Evolutionary conservation across 1,140 invertebrate genomes (phyloP), one percentile per base, ranked within the genome.

Genomic region (Lamellibrachia luymesi): DNA sequence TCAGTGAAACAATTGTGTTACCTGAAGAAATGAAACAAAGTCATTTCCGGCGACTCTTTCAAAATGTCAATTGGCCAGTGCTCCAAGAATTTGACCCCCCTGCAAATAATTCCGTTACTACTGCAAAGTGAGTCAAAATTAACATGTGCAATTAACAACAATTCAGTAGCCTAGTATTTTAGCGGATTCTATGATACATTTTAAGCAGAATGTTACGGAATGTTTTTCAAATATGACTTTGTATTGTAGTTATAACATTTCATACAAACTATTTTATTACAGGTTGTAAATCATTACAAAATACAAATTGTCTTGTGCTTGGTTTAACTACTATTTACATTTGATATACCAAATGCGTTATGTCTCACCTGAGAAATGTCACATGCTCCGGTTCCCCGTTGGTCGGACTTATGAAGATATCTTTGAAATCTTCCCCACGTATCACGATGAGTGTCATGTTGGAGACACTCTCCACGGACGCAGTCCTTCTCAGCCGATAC

Each of bases 11-110:
- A 2, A 22, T 56, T 80, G 64, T 80, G 64, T 80, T 94, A 96
- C 96, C 95, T 96, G 94, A 95, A 96, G 94, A 96, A 96, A 92
- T 96, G 95, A 7, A 96, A 93, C 2, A 96, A 95, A 92, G 95
- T 95, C 22, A 94, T 93, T 89, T 96, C 95, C 7, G 95, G 95
- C 56, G 95, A 94, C 92, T 96, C 95, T 13, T 95, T 52, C 25
- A 96, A 93, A 50, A 94, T 50, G 25, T 96, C 94, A 27, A 96
- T 92, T 10, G 95, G 95, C 95, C 95, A 96, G 92, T 95, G 94
- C 91, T 95, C 95, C 95, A 96, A 95, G 92, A 96, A 95, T 50
- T 96, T 95, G 27, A 95, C 92, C 38, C 94, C 93, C 92, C 95
- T 96, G 94, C 56, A 94, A 94, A 80, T 22, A 8, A 22, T 80